A percentile compares a stretch with the other conserved stretches of the same genome.
These are phyloP conservation scores for Tragulus kanchil DNA, from an alignment of 2,113 vertebrate species.

Conservation along the genomic window DNA sequence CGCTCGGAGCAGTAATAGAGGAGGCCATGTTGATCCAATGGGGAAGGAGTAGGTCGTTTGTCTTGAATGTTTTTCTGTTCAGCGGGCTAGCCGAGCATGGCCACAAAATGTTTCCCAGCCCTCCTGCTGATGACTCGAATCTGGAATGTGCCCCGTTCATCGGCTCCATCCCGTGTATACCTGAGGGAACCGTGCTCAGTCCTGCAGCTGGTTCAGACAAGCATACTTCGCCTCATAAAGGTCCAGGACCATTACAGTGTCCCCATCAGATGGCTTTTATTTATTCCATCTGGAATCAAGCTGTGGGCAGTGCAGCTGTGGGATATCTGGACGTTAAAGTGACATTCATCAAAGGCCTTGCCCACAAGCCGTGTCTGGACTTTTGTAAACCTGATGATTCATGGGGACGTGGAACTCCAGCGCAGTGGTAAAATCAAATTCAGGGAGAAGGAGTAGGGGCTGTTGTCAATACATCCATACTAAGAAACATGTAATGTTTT, in stretches of 20 bases:
- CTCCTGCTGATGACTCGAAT: not conserved
- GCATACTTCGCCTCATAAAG: not conserved
- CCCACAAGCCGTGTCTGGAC: slow-evolving; percentile 61
- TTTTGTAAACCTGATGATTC: slow-evolving; percentile 15
- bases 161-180: not conserved
- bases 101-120: not conserved
- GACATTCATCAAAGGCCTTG: slow-evolving; percentile 18
- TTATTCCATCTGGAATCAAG: slow-evolving; percentile 38
- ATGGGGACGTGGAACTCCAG: not conserved
- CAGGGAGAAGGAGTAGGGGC: not conserved
- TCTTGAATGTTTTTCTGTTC: not conserved
- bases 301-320: not conserved
- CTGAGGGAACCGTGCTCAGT: not conserved
- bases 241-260: not conserved
- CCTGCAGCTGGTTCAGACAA: slow-evolving; percentile 62
- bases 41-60: not conserved
- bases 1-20: not conserved
- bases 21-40: not conserved
- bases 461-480: not conserved
- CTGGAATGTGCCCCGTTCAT: not conserved
- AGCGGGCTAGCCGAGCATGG: not conserved
- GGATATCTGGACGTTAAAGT: not conserved
- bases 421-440: not conserved
- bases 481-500: not conserved
- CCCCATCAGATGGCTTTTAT: not conserved